phyloP scores from a whole-genome alignment of 2,888 invertebrate genomes.

The Brenthis daphne region DNA sequence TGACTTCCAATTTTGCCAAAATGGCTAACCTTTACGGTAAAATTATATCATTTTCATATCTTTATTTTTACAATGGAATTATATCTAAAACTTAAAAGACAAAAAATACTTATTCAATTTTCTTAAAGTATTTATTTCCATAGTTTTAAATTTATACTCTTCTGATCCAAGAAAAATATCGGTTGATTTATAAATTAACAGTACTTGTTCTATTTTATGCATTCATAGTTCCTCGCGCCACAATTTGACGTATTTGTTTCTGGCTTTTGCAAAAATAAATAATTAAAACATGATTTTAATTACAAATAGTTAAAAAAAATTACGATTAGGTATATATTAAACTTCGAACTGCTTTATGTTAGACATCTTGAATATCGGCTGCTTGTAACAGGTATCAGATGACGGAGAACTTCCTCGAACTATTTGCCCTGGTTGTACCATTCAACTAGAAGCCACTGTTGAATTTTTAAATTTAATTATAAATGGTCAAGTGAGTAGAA shows the following conservation, averaged over 20 bases:
- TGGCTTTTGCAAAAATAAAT: neutral
- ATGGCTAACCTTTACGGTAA: constrained; percentile 59
- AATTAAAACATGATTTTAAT: neutral
- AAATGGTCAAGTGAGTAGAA: constrained; percentile 82
- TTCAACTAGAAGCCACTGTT: constrained; percentile 88
- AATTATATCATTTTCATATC: constrained; percentile 56
- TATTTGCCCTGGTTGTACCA: constrained; percentile 89
- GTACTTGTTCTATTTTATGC: constrained; percentile 15
- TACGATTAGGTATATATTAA: neutral
- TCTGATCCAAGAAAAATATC: neutral
- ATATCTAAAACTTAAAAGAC: neutral
- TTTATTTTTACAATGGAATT: constrained; percentile 42
- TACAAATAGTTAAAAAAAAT: neutral
- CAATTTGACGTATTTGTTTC: constrained; percentile 43
- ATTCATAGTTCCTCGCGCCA: constrained; percentile 44
- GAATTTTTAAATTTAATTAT: constrained; percentile 88
- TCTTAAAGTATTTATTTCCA: neutral
- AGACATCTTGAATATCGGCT: neutral
- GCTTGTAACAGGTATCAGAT: constrained; percentile 77
- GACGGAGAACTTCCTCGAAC: constrained; percentile 87
- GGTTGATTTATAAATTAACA: neutral
- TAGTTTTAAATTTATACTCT: neutral
- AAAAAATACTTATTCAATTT: constrained; percentile 18
- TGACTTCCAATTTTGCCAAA: constrained; percentile 65
- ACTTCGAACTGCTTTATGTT: neutral